phyloP scores from a whole-genome alignment of 2,113 vertebrate species.

The Furnarius figulus region DNA sequence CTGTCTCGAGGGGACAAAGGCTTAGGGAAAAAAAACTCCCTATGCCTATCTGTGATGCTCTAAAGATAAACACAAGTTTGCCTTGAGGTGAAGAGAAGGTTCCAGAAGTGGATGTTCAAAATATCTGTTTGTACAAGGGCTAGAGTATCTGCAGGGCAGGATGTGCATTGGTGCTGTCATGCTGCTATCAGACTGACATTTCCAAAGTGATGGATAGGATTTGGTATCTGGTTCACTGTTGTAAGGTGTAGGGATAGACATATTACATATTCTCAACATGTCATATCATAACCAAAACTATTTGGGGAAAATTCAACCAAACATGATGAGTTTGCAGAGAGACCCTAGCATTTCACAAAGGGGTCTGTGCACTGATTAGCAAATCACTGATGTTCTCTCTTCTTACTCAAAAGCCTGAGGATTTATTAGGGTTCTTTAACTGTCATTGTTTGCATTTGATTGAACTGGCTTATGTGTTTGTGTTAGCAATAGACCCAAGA shows the following conservation, averaged over 20 bases:
- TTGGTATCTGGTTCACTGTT: neutral
- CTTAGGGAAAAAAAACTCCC: neutral
- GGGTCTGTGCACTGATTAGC: neutral
- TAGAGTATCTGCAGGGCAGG: neutral
- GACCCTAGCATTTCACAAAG: neutral
- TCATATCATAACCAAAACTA: neutral
- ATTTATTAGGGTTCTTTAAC: neutral
- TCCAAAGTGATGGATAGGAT: neutral
- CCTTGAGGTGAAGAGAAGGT: neutral
- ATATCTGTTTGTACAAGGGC: neutral
- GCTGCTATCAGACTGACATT: neutral
- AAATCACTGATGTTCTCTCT: neutral
- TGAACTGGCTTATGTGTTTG: neutral
- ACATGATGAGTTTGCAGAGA: neutral
- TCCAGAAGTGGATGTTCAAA: neutral
- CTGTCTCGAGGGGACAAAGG: neutral
- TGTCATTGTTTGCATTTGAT: neutral
- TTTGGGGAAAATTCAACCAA: neutral
- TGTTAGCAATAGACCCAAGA: neutral
- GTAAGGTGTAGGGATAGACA: neutral
- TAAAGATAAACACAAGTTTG: neutral
- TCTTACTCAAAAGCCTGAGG: neutral
- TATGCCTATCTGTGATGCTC: neutral
- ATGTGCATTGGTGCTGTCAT: neutral
- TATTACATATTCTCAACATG: neutral